Evolutionary conservation across 1,140 invertebrate genomes (phyloP).

Genomic region (Pseudomyrmex flavicornis): DNA sequence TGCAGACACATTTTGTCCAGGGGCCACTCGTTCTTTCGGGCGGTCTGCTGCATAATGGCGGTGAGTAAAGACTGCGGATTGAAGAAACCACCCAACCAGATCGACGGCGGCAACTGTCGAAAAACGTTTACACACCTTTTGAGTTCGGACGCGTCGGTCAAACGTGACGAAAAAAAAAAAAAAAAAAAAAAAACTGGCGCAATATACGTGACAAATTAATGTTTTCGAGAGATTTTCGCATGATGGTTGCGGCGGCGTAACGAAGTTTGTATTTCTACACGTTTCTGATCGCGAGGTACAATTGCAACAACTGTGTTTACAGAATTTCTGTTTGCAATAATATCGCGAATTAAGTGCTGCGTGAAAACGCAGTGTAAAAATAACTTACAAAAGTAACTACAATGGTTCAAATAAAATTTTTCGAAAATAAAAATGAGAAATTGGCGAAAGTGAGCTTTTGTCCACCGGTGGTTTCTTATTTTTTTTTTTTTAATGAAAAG

Average conservation of each 20-base stretch:
- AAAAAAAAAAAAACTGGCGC: neutral
- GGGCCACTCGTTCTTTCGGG: slow-evolving; percentile 97
- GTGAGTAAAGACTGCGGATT: slow-evolving; percentile 98
- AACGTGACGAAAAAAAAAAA: neutral
- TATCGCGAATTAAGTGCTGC: no score
- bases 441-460: no score
- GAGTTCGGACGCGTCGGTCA: neutral
- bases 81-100: slow-evolving; percentile 98
- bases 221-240: neutral
- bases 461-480: no score
- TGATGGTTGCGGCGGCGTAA: neutral
- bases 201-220: slow-evolving; percentile 2
- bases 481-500: no score
- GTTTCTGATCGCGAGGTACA: neutral
- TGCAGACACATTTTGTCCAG: slow-evolving; percentile 97
- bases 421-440: no score
- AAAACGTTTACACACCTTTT: slow-evolving; percentile 10
- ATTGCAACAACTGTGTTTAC: neutral
- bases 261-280: slow-evolving; percentile 12
- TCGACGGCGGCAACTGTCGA: slow-evolving; percentile 90
- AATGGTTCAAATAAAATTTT: no score
- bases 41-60: slow-evolving; percentile 98
- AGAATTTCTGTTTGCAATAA: neutral
- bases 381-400: no score
- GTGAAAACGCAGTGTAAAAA: no score